phyloP scores from a whole-genome alignment of 1,140 invertebrate genomes.

The Bicyclus anynana region DNA sequence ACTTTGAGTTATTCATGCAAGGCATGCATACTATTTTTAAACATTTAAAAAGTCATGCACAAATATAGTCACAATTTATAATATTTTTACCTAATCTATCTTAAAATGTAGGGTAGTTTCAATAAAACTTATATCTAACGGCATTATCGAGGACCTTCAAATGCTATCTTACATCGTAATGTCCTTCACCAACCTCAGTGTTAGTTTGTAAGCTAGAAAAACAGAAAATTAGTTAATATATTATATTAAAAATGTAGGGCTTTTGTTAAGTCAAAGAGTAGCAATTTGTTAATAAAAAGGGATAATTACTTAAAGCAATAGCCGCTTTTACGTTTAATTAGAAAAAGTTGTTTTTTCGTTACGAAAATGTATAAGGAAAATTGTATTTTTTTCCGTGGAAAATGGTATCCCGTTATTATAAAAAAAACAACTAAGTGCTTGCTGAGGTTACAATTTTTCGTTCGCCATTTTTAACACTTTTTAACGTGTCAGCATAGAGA shows the following conservation, averaged over 20 bases:
- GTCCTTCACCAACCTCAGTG: conserved; percentile 54
- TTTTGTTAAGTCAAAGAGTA: background rate
- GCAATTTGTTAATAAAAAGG: background rate
- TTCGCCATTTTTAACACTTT: no score
- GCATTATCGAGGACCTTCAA: conserved; percentile 29
- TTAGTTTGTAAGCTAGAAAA: conserved; percentile 75
- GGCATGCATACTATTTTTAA: no score
- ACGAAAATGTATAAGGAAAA: background rate
- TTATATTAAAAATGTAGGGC: background rate
- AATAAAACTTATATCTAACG: conserved; percentile 41
- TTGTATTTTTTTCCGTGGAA: background rate
- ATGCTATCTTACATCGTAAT: conserved; percentile 71
- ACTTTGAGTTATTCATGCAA: no score
- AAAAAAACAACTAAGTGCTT: no score
- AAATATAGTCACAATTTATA: no score
- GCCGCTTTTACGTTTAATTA: background rate
- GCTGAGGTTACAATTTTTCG: no score
- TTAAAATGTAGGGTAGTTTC: conserved; percentile 37
- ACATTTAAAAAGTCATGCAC: no score
- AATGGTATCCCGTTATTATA: background rate
- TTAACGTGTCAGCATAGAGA: no score
- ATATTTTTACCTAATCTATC: conserved; percentile 59
- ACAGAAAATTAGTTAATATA: conserved; percentile 33
- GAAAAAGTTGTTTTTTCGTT: background rate
- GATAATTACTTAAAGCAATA: background rate